Percentiles rank a stretch among this genome's conserved stretches.
These are phyloP conservation scores for Nemotelus pantherinus DNA, from an alignment of 2,888 invertebrate species.

Conservation along the genomic window DNA sequence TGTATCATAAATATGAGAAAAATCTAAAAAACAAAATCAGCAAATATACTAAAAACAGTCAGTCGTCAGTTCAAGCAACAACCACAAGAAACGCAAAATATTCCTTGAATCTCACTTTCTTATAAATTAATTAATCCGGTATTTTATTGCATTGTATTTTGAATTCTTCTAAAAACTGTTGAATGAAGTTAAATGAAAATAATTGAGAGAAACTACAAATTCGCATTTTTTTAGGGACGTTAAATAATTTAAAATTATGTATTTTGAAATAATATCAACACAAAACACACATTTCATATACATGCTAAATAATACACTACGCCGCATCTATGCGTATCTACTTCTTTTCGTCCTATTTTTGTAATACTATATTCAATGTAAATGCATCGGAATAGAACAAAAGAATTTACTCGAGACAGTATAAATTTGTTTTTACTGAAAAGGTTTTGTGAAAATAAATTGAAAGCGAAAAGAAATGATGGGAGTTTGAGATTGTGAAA, in stretches of 20 bases:
- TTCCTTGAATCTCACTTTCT: conserved; percentile 41
- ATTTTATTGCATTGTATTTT: conserved; percentile 33
- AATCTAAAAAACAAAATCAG: no score
- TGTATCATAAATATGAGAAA: no score
- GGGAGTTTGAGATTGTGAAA: no score
- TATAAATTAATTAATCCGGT: conserved; percentile 31
- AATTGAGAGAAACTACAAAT: neutral
- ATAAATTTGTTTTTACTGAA: no score
- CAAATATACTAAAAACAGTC: no score
- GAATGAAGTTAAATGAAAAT: neutral
- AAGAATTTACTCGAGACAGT: neutral
- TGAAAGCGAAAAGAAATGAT: no score
- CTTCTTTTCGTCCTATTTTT: conserved; percentile 44
- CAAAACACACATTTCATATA: no score
- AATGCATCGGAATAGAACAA: conserved; percentile 27
- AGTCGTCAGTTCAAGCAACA: neutral
- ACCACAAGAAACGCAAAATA: conserved; percentile 18
- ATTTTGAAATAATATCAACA: no score
- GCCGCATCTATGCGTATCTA: neutral
- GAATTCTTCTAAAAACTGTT: neutral
- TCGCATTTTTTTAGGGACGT: no score
- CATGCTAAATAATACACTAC: no score
- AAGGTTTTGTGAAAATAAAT: no score
- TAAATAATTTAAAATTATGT: no score
- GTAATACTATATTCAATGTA: conserved; percentile 23